Evolutionary conservation across 2,113 vertebrate genomes (phyloP), one percentile per base, ranked within the genome.

Genomic region (Tetraodon nigroviridis): DNA sequence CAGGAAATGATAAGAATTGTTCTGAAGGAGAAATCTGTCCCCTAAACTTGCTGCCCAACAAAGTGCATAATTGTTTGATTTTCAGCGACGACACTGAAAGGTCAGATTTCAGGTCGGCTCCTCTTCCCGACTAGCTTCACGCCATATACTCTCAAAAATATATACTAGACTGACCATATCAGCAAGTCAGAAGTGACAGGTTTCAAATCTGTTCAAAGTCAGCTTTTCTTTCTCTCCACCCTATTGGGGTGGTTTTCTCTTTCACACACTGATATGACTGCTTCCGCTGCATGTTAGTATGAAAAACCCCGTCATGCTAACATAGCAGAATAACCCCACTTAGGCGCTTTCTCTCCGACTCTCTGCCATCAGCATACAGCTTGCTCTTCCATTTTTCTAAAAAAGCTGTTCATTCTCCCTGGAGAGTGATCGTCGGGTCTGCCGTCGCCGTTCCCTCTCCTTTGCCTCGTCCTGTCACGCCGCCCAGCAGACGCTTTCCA

Each of bases 251-350:
- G 6, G 17, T 40, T 65, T 56, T 72, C 66, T 75, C 50, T 49
- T 32, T 64, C 37, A 66, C 12, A 6, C 27, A 64, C 56, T 37
- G 14, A 13, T 44, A 3, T 51, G 67, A 73, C 55, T 61, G 69
- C 67, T 74, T 68, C 81, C 37, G 55, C 82, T 81, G 78, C 61
- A 68, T 71, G 79, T 82, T 82, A 79, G 74, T 84, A 55, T 51
- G 67, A 76, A 65, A 46, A n/a, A n/a, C n/a, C n/a, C n/a, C n/a
- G n/a, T n/a, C 5, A 88, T 90, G 90, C 89, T 92, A 90, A 92
- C 87, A 84, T 91, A 91, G 91, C 90, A 91, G 89, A 91, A 82
- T 84, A 87, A 77, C 76, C 63, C 32, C 32, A 78, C 32, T 37
- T 37, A 7, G 11, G 8, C 32, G 12, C 32, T 37, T 10, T 37